Percentiles rank a stretch among this genome's conserved stretches.
phyloP scores from a whole-genome alignment of 2,888 invertebrate genomes.

The Silvanus unidentatus region DNA sequence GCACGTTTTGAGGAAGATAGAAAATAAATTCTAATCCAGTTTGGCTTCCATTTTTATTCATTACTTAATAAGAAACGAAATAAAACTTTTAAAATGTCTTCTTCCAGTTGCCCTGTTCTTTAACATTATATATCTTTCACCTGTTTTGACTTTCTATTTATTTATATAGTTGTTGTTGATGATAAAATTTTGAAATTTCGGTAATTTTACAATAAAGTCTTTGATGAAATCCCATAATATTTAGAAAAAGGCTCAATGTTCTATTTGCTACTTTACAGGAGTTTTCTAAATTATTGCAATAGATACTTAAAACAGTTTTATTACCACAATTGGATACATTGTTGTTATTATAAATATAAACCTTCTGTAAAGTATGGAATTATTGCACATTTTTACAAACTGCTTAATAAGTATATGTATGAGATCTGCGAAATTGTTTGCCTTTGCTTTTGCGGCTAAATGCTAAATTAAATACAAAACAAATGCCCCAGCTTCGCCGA shows the following conservation, averaged over 20 bases:
- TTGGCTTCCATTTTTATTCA: slow-evolving; percentile 38
- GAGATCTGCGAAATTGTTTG: slow-evolving; percentile 13
- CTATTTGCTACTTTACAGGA: not conserved
- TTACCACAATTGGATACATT: slow-evolving; percentile 4
- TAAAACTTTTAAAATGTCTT: slow-evolving; percentile 18
- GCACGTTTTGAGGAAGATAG: slow-evolving; percentile 21
- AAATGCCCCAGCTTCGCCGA: slow-evolving; percentile 38
- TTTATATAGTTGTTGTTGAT: slow-evolving; percentile 38
- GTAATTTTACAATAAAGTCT: slow-evolving; percentile 20
- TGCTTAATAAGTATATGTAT: slow-evolving; percentile 4
- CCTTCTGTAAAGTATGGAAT: too few species aligned
- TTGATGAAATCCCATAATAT: not conserved
- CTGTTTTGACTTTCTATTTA: slow-evolving; percentile 10
- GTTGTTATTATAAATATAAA: slow-evolving; percentile 3
- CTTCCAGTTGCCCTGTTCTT: slow-evolving; percentile 24
- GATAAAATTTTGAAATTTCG: slow-evolving; percentile 25
- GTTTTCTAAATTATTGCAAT: slow-evolving; percentile 13
- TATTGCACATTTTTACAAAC: slow-evolving; percentile 7
- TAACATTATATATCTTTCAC: too few species aligned
- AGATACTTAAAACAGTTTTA: too few species aligned
- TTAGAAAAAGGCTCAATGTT: not conserved
- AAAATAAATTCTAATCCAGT: slow-evolving; percentile 31
- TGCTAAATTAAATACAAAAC: slow-evolving; percentile 23
- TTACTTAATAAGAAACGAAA: slow-evolving; percentile 26
- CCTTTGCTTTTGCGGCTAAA: slow-evolving; percentile 36